Evolutionary conservation across 2,113 vertebrate genomes (phyloP).

Genomic region (Grus americana): DNA sequence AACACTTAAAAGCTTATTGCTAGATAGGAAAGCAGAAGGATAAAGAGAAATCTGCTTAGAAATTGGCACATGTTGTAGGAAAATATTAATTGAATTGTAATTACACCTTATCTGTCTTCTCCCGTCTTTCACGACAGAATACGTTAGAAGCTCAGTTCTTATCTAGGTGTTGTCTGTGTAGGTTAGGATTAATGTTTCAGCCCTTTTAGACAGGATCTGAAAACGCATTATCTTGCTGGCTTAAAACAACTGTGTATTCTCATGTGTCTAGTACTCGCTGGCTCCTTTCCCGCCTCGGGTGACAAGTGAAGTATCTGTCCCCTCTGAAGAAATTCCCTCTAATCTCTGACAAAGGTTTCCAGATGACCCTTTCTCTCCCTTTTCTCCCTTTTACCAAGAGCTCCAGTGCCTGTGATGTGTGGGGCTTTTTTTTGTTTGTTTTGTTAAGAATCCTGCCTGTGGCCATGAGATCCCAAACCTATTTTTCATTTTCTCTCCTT

Average conservation of each 20-base stretch:
- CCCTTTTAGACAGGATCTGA: slow-evolving; percentile 15
- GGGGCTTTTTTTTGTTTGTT: slow-evolving; percentile 34
- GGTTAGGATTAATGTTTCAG: slow-evolving; percentile 39
- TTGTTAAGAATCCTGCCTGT: neutral
- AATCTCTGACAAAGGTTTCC: slow-evolving; percentile 47
- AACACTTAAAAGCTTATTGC: neutral
- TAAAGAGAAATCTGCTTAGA: slow-evolving; percentile 3
- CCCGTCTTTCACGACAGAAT: neutral
- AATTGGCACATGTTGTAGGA: neutral
- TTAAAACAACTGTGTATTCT: slow-evolving; percentile 22
- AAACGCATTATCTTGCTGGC: neutral
- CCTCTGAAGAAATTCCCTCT: slow-evolving; percentile 17
- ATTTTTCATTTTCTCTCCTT: slow-evolving; percentile 22
- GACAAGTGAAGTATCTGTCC: slow-evolving; percentile 30
- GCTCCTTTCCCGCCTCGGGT: neutral
- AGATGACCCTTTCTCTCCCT: neutral
- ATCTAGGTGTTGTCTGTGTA: slow-evolving; percentile 34
- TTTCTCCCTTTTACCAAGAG: neutral
- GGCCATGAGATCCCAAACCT: neutral
- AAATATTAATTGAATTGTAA: slow-evolving; percentile 18
- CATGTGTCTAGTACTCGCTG: neutral
- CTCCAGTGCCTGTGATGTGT: neutral
- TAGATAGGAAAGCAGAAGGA: neutral
- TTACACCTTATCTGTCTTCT: neutral
- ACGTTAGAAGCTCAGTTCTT: slow-evolving; percentile 17